phyloP scores from a whole-genome alignment of 2,797 vertebrate species.

The Poeciliopsis paucimaculata region DNA sequence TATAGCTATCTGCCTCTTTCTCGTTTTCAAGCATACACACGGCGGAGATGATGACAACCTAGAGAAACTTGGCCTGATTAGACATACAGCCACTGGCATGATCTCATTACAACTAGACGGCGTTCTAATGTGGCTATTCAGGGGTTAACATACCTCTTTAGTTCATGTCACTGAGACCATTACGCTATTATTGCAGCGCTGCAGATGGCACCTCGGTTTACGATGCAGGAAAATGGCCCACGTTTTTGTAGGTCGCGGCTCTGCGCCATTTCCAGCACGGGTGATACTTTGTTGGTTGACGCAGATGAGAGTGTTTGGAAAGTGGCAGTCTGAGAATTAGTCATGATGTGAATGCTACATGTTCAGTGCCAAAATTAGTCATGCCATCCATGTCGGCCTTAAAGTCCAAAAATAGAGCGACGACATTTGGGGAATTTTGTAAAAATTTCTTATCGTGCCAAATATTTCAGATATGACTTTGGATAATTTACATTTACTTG shows the following conservation, averaged over 20 bases:
- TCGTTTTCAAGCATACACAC: constrained; percentile 10
- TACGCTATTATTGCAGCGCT: not conserved
- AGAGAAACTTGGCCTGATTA: constrained; percentile 36
- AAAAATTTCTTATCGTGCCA: not conserved
- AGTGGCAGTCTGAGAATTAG: constrained; percentile 25
- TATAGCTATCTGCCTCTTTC: constrained; percentile 39
- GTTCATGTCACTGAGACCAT: not conserved
- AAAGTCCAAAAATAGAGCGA: not conserved
- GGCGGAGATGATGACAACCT: constrained; percentile 45
- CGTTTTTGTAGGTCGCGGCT: not conserved
- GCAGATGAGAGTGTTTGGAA: constrained; percentile 11
- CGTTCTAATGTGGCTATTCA: constrained; percentile 34
- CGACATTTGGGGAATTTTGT: not conserved
- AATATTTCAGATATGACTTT: not conserved
- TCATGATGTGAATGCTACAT: constrained; percentile 5
- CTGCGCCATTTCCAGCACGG: not conserved
- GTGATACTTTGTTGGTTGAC: not conserved
- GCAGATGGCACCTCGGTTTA: not conserved
- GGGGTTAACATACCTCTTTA: constrained; percentile 22
- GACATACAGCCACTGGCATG: constrained; percentile 41
- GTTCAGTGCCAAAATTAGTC: constrained; percentile 17
- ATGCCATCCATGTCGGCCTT: not conserved
- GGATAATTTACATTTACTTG: not conserved
- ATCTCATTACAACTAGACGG: constrained; percentile 40
- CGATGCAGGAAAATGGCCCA: not conserved